Conservation (phyloP, 2,888 invertebrate genomes). For the Achlya flavicornis region DNA sequence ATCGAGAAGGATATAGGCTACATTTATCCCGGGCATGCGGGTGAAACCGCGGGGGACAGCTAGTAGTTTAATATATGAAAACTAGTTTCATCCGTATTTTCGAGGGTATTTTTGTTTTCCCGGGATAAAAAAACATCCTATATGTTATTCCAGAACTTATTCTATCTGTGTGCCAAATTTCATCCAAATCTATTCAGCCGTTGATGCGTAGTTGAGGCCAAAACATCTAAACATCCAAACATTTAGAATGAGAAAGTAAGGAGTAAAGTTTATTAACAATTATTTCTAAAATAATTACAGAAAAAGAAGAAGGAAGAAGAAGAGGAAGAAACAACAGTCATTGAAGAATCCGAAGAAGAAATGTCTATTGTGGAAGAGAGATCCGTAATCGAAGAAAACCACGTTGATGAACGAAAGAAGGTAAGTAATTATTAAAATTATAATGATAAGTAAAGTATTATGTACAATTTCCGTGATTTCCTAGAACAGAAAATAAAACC, state of each 20-base stretch:
- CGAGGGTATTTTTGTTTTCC: too few relatives aligned
- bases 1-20: too few relatives aligned
- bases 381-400: slow-evolving; percentile 78
- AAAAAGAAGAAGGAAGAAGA: slow-evolving; percentile 82
- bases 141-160: too few relatives aligned
- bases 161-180: too few relatives aligned
- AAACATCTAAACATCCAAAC: too few relatives aligned
- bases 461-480: background rate
- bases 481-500: background rate
- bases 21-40: too few relatives aligned
- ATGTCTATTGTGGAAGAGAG: slow-evolving; percentile 78
- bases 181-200: too few relatives aligned
- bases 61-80: too few relatives aligned
- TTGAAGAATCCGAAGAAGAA: slow-evolving; percentile 80
- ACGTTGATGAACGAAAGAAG: slow-evolving; percentile 77
- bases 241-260: background rate
- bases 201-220: too few relatives aligned
- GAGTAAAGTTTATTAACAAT: background rate
- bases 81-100: too few relatives aligned
- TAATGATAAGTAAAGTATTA: background rate
- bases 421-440: slow-evolving; percentile 42
- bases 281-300: slow-evolving; percentile 40
- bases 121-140: too few relatives aligned
- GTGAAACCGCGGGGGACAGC: too few relatives aligned
- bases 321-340: slow-evolving; percentile 72